Base-by-base conservation (phyloP, 2,888 invertebrate species). In the Eupithecia tripunctaria region DNA sequence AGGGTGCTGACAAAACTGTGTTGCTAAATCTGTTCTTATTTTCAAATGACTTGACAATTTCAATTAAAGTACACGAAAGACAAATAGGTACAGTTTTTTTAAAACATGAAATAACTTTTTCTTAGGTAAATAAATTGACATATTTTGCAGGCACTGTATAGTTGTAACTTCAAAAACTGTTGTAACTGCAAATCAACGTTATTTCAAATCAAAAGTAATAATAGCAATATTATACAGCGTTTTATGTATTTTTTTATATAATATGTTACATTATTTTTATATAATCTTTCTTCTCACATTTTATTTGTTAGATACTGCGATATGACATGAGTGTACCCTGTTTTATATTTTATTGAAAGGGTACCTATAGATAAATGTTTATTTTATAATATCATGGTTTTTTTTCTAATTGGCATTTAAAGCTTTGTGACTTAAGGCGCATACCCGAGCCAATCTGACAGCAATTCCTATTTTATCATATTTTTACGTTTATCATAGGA, bases 1-100 rank as follows among this genome's bases (percentile, higher is more conserved):
- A 91, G 91, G 87, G 0, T 87, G 93, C 70, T 85, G 60, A 29
- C 29, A 25, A 18, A 64, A 25, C 38, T 64, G 51, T 1, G 51
- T 51, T 1, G 51, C 2, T 21, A 51, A 21, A 51, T 21, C 10
- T 15, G 18, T 60, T 29, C 7, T 29, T 60, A 18, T 29, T 29
- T 18, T 59, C 0, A 60, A 7, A 29, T 59, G 27, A 29, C 18
- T 18, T 21, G 5, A 18, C 18, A 29, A 18, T 27, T 27, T 59
- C 15, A 27, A 51, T 51, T 2, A 51, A 21, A 51, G 15, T 21
- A 21, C 51, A 51, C 21, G 10, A 0, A n/a, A 43, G 7, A 43
- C n/a, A 18, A 8, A 18, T n/a, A 47, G 2, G 7, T n/a, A 47
- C 18, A 14, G 41, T 14, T 18, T 47, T 47, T 47, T 47, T 5